Evolutionary conservation across 2,113 vertebrate genomes (phyloP), one percentile per base, ranked within the genome.

Genomic region (Oxyura jamaicensis): DNA sequence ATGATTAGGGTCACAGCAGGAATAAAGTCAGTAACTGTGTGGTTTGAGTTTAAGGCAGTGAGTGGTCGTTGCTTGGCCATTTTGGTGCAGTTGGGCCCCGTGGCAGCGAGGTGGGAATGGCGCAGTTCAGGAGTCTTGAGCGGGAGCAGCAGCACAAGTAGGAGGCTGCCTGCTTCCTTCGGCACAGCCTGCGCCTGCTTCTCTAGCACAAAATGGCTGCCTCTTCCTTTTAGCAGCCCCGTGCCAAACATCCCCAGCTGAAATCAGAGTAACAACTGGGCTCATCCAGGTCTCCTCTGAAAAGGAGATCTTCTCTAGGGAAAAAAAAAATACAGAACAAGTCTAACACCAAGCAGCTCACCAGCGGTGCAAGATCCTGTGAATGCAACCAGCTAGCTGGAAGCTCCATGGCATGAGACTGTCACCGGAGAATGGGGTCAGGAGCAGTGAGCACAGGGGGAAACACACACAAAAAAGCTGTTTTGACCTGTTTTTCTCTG

Each of bases 351-450:
- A 1, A 5, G 58, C 84, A 73, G 76, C 63, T 77, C 44, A 31
- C 14, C 63, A 6, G 39, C 25, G 29, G 36, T 1, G 21, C 2
- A n/a, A 36, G 3, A 1, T 46, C 71, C 31, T 9, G 19, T 36
- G 15, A n/a, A 29, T 0, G 0, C 39, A 29, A 52, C 14, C 1
- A 0, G 69, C 3, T 8, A 6, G 7, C 5, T 0, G 48, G 55
- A 56, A 75, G 72, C 22, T n/a, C 3, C 0, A 1, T 62, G 44
- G 77, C 7, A 10, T 0, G 4, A 63, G 60, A 10, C 8, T 52
- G n/a, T 16, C 0, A 1, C 90, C 13, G 73, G 22, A 62, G 60
- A 19, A 50, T 0, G 10, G 44, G 41, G 22, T 16, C 33, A 21
- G 15, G 18, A 63, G 28, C 58, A 50, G 58, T 3, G 11, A 29